A percentile compares a stretch with the other conserved stretches of the same genome.
These are phyloP conservation scores for Panopea generosa DNA, from an alignment of 2,888 invertebrate species.

Conservation along the genomic window DNA sequence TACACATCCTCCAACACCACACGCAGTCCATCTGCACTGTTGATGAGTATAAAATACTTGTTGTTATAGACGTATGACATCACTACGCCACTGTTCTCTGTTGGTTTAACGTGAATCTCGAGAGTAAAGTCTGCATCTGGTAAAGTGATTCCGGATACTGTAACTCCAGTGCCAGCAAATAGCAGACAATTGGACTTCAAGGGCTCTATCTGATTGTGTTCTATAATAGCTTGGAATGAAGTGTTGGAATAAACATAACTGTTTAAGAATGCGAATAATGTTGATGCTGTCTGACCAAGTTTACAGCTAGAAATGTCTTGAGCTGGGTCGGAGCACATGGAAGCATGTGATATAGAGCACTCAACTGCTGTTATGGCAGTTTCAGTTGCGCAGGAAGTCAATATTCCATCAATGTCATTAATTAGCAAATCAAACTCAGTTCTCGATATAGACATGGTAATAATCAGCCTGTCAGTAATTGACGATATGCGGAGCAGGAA, in stretches of 20 bases:
- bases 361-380: constrained; percentile 43
- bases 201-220: constrained; percentile 41
- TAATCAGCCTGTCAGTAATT: constrained; percentile 52
- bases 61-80: constrained; percentile 54
- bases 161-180: constrained; percentile 56
- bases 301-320: constrained; percentile 55
- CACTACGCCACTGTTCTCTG: constrained; percentile 60
- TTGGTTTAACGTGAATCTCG: constrained; percentile 71
- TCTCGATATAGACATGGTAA: constrained; percentile 47
- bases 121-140: constrained; percentile 65
- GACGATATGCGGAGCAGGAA: constrained; percentile 52
- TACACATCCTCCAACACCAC: constrained; percentile 42
- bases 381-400: constrained; percentile 62
- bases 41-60: constrained; percentile 53
- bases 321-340: constrained; percentile 47
- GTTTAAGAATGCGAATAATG: constrained; percentile 48
- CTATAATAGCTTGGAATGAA: constrained; percentile 44
- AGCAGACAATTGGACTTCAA: constrained; percentile 64
- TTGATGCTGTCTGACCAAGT: constrained; percentile 38
- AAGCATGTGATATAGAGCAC: constrained; percentile 47
- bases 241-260: constrained; percentile 34
- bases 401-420: constrained; percentile 45
- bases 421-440: constrained; percentile 47
- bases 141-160: constrained; percentile 47
- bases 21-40: constrained; percentile 45